Conservation (phyloP, 2,113 vertebrate species). For the Cyrtonyx montezumae region DNA sequence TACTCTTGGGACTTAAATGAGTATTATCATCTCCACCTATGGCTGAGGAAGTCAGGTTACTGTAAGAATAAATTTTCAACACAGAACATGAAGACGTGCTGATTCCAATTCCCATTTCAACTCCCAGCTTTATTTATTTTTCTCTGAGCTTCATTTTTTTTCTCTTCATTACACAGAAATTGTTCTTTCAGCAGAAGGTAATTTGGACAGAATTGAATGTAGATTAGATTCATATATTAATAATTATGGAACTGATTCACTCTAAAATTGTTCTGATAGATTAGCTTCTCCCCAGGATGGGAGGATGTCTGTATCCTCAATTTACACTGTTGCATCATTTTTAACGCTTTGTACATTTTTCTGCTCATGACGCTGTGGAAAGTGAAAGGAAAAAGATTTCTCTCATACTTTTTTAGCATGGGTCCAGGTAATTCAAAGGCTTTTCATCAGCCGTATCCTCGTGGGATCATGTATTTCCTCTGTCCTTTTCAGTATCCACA, state of each 20-base stretch:
- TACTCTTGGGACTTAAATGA: background rate
- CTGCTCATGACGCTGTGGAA: background rate
- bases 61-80: conserved; percentile 20
- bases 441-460: background rate
- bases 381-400: background rate
- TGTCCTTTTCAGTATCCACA: background rate
- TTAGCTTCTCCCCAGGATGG: background rate
- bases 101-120: conserved; percentile 28
- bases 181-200: conserved; percentile 64
- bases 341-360: background rate
- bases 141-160: conserved; percentile 20
- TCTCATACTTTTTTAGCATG: background rate
- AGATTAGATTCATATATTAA: conserved; percentile 52
- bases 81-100: background rate
- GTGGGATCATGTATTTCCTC: background rate
- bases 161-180: conserved; percentile 34
- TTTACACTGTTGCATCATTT: background rate
- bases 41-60: conserved; percentile 49
- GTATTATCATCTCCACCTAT: conserved; percentile 41
- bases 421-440: background rate
- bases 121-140: conserved; percentile 60
- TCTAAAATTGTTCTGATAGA: conserved; percentile 25
- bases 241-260: background rate
- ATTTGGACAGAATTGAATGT: conserved; percentile 11
- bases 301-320: background rate